A percentile compares a stretch with the other conserved stretches of the same genome.
These are phyloP conservation scores for Limonius californicus DNA, from an alignment of 1,140 invertebrate species.

Conservation along the genomic window DNA sequence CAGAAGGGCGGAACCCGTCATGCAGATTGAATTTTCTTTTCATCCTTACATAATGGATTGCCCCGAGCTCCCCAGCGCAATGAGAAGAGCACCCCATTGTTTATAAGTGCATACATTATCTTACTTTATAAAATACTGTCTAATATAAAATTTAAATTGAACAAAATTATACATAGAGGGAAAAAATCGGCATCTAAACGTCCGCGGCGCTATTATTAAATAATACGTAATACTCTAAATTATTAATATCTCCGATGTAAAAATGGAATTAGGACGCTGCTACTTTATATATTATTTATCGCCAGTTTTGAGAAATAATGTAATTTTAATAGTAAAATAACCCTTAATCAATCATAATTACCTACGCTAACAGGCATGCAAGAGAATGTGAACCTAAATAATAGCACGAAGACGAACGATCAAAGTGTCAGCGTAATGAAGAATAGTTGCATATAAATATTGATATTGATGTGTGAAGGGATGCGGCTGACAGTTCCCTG, in stretches of 20 bases:
- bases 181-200: no score
- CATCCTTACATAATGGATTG: slow-evolving; percentile 44
- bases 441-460: slow-evolving; percentile 44
- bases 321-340: not conserved
- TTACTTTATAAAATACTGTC: slow-evolving; percentile 27
- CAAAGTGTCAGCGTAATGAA: slow-evolving; percentile 43
- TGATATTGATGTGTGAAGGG: slow-evolving; percentile 47
- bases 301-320: no score
- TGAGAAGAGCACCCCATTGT: slow-evolving; percentile 35
- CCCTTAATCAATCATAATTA: slow-evolving; percentile 35
- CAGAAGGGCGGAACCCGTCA: slow-evolving; percentile 40
- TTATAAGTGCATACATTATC: slow-evolving; percentile 34
- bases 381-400: not conserved
- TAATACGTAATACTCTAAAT: no score
- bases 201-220: no score
- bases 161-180: no score
- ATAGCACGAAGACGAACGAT: slow-evolving; percentile 32
- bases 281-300: no score
- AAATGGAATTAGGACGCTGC: no score
- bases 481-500: slow-evolving; percentile 41
- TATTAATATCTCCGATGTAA: no score
- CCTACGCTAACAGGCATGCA: slow-evolving; percentile 5
- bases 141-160: not conserved
- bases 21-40: slow-evolving; percentile 46
- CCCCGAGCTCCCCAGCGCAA: slow-evolving; percentile 21